Base-by-base conservation (phyloP, 2,113 vertebrate genomes). In the Oreamnos americanus region DNA sequence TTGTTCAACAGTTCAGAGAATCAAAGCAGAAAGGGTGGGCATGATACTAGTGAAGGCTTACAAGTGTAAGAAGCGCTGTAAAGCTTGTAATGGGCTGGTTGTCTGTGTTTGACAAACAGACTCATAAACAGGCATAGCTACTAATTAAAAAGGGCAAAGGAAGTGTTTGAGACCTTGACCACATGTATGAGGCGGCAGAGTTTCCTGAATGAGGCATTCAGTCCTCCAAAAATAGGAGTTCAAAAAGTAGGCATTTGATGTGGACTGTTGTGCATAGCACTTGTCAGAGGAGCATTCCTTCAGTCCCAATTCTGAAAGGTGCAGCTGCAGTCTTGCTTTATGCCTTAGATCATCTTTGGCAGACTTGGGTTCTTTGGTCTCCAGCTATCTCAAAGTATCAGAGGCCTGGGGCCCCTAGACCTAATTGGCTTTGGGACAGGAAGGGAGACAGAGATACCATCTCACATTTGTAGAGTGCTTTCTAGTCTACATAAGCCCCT, bases 1-100 rank as follows among this genome's bases (percentile, higher is more conserved):
- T 97, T 96, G 76, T 95, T 74, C 17, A 87, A 62, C 74, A 90
- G 55, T 91, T 91, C 28, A 57, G 26, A 82, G 95, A 89, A 87
- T 71, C 36, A 91, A 76, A 96, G 45, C 64, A 95, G 83, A 87
- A 95, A 79, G 89, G 58, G 60, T 94, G 51, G 28, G 17, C 9
- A 3, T 85, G 55, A 81, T 74, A 55, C 57, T 43, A 74, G n/a
- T 45, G 4, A 97, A 81, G 57, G 6, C 90, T 92, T 90, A 85
- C 26, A 94, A 91, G 33, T 81, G 19, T 88, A n/a, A 81, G 87
- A 92, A 76, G 47, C 23, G 30, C 58, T 49, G 16, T 25, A 86
- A 78, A 64, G 21, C 16, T 79, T 49, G 16, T 47, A 76, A 71
- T 78, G 86, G 47, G 26, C 36, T 62, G 82, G n/a, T 53, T n/a